A percentile compares a stretch with the other conserved stretches of the same genome.
phyloP scores from a whole-genome alignment of 2,113 vertebrate genomes.

The Phrynosoma platyrhinos region DNA sequence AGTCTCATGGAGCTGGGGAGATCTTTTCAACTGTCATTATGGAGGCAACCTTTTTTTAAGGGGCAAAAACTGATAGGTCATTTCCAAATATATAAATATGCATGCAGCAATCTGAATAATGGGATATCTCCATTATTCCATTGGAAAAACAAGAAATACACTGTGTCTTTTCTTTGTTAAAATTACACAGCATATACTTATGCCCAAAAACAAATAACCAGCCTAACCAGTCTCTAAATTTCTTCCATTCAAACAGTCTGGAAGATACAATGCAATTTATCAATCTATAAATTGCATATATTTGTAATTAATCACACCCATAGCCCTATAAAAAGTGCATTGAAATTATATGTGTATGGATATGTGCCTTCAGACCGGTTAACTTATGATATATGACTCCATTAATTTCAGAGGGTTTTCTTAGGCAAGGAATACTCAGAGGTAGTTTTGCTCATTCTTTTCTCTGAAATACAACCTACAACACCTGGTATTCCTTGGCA shows the following conservation, averaged over 20 bases:
- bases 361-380: too few species aligned
- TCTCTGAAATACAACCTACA: too few species aligned
- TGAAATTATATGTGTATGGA: background rate
- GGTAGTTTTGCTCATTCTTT: too few species aligned
- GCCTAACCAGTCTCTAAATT: background rate
- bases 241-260: background rate
- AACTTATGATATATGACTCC: background rate
- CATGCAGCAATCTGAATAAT: constrained; percentile 1
- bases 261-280: background rate
- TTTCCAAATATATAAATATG: background rate
- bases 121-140: background rate
- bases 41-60: constrained; percentile 44
- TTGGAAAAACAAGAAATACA: background rate
- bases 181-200: background rate
- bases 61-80: constrained; percentile 11
- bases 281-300: background rate
- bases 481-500: too few species aligned
- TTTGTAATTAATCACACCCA: background rate
- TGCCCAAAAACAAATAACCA: background rate
- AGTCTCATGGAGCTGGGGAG: constrained; percentile 52
- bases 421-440: too few species aligned
- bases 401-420: too few species aligned
- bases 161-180: background rate
- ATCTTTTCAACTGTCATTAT: constrained; percentile 51
- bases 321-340: background rate